Conservation (phyloP, 2,888 invertebrate genomes). For the Brachypalpus laphriformis region DNA sequence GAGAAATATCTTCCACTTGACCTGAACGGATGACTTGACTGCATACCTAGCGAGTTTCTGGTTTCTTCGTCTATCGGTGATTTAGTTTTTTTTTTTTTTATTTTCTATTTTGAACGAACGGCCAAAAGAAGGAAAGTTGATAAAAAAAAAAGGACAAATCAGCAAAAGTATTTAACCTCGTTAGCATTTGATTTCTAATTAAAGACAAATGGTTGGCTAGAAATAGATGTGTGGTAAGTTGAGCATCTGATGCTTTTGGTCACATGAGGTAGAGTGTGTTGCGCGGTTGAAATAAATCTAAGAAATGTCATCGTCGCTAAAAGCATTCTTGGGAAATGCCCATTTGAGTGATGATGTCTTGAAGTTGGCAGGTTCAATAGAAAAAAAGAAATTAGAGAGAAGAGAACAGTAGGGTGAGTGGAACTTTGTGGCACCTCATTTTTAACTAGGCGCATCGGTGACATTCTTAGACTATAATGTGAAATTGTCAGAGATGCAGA, state of each 20-base stretch:
- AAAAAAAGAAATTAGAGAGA: not conserved
- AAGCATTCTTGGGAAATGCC: constrained; percentile 49
- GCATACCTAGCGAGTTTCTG: constrained; percentile 58
- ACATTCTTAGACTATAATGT: not conserved
- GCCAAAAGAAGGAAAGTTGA: constrained; percentile 5
- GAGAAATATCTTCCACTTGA: constrained; percentile 62
- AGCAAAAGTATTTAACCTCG: constrained; percentile 68
- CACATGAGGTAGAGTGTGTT: constrained; percentile 39
- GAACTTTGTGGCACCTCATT: not conserved
- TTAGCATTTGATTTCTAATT: constrained; percentile 72
- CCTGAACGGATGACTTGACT: constrained; percentile 57
- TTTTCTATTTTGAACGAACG: constrained; percentile 1
- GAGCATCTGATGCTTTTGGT: constrained; percentile 62
- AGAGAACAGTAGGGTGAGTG: not conserved
- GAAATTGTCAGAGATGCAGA: not conserved
- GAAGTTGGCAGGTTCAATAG: not conserved
- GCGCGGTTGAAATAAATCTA: constrained; percentile 3
- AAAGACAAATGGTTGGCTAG: constrained; percentile 46
- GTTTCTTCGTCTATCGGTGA: not conserved
- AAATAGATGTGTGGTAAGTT: constrained; percentile 53
- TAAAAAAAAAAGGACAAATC: constrained; percentile 68
- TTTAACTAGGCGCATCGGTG: not conserved
- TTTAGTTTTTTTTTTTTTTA: constrained; percentile 1
- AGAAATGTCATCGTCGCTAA: constrained; percentile 31
- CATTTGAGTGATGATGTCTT: constrained; percentile 24